These are phyloP conservation scores for Carettochelys insculpta DNA, from an alignment of 2,113 vertebrate genomes.

Conservation along the genomic window DNA sequence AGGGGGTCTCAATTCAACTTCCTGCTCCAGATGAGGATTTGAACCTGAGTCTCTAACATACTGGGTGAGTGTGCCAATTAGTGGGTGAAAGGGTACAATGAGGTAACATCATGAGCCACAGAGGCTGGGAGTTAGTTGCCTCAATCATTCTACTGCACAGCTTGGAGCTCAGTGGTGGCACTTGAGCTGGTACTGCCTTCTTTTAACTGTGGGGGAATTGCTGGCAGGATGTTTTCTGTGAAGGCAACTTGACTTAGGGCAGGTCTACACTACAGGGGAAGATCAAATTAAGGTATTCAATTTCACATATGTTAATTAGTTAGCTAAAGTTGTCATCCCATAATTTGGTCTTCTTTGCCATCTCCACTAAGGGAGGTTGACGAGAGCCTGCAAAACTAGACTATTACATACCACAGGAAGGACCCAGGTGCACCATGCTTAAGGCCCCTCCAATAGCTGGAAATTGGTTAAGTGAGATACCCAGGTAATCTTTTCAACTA, in stretches of 20 bases:
- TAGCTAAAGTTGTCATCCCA: no score
- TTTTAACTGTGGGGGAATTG: accelerated
- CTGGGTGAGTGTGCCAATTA: no score
- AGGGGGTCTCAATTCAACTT: neutral
- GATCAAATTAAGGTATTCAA: no score
- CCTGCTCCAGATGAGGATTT: neutral
- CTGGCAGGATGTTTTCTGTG: neutral
- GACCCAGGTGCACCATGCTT: neutral
- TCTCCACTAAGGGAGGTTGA: no score
- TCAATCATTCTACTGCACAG: neutral
- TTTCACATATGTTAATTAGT: no score
- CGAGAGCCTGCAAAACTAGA: neutral
- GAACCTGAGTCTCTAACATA: neutral
- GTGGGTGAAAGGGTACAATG: neutral
- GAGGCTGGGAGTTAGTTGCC: neutral
- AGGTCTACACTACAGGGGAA: no score
- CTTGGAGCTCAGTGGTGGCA: accelerated
- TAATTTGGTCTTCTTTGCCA: no score
- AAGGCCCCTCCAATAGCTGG: neutral
- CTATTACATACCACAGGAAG: neutral
- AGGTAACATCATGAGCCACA: neutral
- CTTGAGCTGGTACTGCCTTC: neutral
- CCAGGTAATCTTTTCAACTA: neutral
- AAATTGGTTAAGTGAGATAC: neutral
- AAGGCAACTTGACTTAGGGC: neutral